Conservation (phyloP, 2,888 invertebrate species). For the Calliscelio sp. region DNA sequence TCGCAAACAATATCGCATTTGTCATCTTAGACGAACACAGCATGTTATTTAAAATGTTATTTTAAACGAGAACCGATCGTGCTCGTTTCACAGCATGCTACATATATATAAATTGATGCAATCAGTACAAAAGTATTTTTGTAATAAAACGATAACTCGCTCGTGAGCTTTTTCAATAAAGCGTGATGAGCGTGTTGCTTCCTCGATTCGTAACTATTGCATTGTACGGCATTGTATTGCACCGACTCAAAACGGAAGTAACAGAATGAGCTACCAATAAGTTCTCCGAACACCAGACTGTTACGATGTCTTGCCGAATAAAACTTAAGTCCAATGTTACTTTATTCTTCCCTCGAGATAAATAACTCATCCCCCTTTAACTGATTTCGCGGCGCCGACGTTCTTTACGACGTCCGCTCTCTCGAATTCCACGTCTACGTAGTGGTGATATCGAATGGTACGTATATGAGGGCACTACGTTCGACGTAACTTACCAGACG, state of each 20-base stretch:
- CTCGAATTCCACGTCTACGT: slow-evolving; percentile 56
- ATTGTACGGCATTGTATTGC: slow-evolving; percentile 35
- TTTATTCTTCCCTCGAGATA: slow-evolving; percentile 77
- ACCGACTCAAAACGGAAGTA: slow-evolving; percentile 53
- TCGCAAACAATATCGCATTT: no score
- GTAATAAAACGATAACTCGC: slow-evolving; percentile 39
- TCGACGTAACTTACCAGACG: slow-evolving; percentile 31
- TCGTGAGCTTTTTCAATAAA: slow-evolving; percentile 43
- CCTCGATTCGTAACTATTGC: slow-evolving; percentile 35
- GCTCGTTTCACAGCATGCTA: neutral
- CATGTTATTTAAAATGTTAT: slow-evolving; percentile 4
- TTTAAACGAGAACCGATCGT: neutral
- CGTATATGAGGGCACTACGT: slow-evolving; percentile 24
- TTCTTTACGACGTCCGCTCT: slow-evolving; percentile 82
- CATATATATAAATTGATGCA: slow-evolving; percentile 23
- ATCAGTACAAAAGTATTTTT: slow-evolving; percentile 21
- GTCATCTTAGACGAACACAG: no score
- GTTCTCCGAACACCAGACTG: slow-evolving; percentile 39
- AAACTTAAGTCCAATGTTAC: slow-evolving; percentile 69
- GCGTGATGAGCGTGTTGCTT: slow-evolving; percentile 47
- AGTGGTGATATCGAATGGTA: slow-evolving; percentile 63
- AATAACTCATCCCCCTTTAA: slow-evolving; percentile 81
- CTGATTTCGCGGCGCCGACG: slow-evolving; percentile 83
- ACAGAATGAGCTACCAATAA: slow-evolving; percentile 56
- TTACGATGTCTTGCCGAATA: slow-evolving; percentile 62